Base-by-base conservation (phyloP, 2,113 vertebrate species). In the Pangasianodon gigas region DNA sequence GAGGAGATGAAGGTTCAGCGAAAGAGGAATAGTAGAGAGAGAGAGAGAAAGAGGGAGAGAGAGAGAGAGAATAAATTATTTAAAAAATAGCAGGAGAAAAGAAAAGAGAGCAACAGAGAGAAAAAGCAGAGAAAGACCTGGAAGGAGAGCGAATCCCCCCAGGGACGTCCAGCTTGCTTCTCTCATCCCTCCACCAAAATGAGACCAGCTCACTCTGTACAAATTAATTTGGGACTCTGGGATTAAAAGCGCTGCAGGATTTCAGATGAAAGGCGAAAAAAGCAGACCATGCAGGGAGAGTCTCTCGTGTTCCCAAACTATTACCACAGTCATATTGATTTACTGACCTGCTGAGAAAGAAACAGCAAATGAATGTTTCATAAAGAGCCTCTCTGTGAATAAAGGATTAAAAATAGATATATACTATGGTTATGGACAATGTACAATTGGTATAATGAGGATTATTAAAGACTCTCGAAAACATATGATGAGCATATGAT, bases 161-260 rank as follows among this genome's bases (percentile, higher is more conserved):
- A 80, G 84, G 62, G 69, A 77, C 4, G 29, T 89, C 90, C 91
- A 60, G 83, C 75, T 48, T 52, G 84, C 44, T 48, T 88, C 88
- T 89, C 89, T 90, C 87, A 92, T 74, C 60, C 71, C 71, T 90
- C 51, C 77, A 71, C 77, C 32, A 16, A 56, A 90, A 91, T 71
- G 6, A 90, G 87, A 85, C 37, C 67, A 56, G 87, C 48, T 90
- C 67, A 48, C 77, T 90, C 84, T 10, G 32, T 77, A 84, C 87
- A 90, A 89, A 92, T 90, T 90, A 90, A 90, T 92, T 84, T 13
- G 79, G 91, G 84, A 92, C 84, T 90, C 71, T 83, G 91, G 91
- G 91, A 90, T 86, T 89, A 90, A 87, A 84, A 69, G 46, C 87
- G 26, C 86, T 54, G 52, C 51, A 84, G 86, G 71, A 71, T 51